phyloP scores from a whole-genome alignment of 2,888 invertebrate species.

The Incurvaria masculella region DNA sequence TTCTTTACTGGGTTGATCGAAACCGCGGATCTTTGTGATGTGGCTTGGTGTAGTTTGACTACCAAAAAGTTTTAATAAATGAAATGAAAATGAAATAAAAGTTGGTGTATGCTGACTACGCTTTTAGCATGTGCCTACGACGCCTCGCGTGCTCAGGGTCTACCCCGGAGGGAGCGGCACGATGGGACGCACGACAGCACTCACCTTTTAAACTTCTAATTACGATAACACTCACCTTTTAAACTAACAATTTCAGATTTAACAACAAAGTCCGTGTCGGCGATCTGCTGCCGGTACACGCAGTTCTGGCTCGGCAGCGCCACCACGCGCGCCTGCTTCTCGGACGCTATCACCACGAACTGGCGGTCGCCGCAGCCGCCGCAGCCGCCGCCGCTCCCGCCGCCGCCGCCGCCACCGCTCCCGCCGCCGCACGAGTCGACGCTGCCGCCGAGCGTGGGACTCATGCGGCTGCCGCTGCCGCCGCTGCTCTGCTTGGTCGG shows the following conservation, averaged over 20 bases:
- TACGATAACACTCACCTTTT: slow-evolving; percentile 80
- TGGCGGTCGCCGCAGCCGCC: slow-evolving; percentile 73
- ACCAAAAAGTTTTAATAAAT: too few species aligned
- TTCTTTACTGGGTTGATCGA: too few species aligned
- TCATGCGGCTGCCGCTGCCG: slow-evolving; percentile 67
- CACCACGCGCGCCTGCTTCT: slow-evolving; percentile 92
- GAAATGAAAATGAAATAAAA: too few species aligned
- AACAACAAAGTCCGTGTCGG: slow-evolving; percentile 90
- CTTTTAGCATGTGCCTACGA: too few species aligned
- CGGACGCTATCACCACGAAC: slow-evolving; percentile 90
- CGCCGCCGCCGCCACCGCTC: slow-evolving; percentile 41
- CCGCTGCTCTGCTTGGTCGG: slow-evolving; percentile 61
- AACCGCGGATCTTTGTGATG: too few species aligned
- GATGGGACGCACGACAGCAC: too few species aligned
- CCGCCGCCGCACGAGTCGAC: slow-evolving; percentile 31
- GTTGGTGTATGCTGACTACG: too few species aligned
- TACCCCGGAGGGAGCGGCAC: too few species aligned
- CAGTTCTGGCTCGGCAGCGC: slow-evolving; percentile 95
- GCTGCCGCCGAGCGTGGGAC: slow-evolving; percentile 64
- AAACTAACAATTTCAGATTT: slow-evolving; percentile 91
- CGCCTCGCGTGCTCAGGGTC: too few species aligned
- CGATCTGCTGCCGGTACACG: slow-evolving; percentile 89
- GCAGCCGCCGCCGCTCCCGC: slow-evolving; percentile 25
- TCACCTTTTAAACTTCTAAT: too few species aligned
- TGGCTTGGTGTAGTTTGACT: too few species aligned